Evolutionary conservation across 2,113 vertebrate species (phyloP), one percentile per base, ranked within the genome.

Genomic region (Cyrtonyx montezumae): DNA sequence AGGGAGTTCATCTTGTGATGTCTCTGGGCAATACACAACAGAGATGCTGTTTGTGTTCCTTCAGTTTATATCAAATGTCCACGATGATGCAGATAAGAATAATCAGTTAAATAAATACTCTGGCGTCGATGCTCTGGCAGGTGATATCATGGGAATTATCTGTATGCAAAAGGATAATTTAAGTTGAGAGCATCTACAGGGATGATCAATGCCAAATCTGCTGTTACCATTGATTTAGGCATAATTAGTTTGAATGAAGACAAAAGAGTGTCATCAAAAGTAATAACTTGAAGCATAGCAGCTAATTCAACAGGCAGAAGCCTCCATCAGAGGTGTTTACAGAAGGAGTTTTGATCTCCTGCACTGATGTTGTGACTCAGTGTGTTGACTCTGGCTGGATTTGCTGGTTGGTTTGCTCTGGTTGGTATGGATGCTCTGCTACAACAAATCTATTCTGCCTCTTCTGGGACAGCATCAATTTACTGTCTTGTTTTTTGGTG

Each of bases 161-260:
- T 91, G 46, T 59, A 36, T 81, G 61, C 53, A 71, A 43, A 70
- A 58, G 74, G 63, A 55, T 61, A 51, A 61, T 92, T 91, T 68
- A 81, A 92, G 55, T 37, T 91, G 87, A 91, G 65, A 93, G 56
- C 36, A 23, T 71, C 61, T 67, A 61, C 77, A 61, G 69, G 61
- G 30, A 75, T 81, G 88, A 91, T 90, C 92, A 84, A 90, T 95
- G 93, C 87, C 84, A 91, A 92, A 88, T 88, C 71, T 63, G 73
- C 63, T 40, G 43, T 90, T 75, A 86, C 65, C 43, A 86, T 90
- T 90, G 89, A 96, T 94, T 92, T 92, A 81, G 56, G 43, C 46
- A 37, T 93, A 78, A 96, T 92, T 89, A 80, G 63, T 77, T 93
- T 71, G 56, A 61, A 93, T 89, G 87, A 91, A 96, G 91, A 87